Conservation (phyloP, 2,797 vertebrate species). For the Clarias laeviceps region DNA sequence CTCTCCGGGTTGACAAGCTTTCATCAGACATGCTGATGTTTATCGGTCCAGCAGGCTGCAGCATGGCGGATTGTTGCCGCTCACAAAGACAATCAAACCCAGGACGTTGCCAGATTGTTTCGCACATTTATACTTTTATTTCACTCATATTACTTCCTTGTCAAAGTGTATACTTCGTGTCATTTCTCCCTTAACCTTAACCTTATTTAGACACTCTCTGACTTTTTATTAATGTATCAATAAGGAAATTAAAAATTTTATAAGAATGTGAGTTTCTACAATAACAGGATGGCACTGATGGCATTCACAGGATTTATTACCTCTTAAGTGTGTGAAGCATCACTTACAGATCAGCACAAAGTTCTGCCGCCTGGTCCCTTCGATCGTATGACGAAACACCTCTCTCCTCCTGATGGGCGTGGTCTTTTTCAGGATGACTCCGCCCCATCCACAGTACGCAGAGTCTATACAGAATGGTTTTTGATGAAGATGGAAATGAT, state of each 20-base stretch:
- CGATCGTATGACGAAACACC: background rate
- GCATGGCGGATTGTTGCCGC: slow-evolving; percentile 43
- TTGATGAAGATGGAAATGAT: background rate
- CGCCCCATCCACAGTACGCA: background rate
- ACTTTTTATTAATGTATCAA: background rate
- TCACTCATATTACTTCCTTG: background rate
- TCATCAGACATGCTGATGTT: slow-evolving; percentile 48
- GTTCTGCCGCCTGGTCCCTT: background rate
- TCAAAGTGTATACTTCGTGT: background rate
- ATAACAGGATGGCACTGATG: no score
- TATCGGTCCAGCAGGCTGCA: slow-evolving; percentile 47
- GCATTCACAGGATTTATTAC: no score
- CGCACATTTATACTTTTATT: background rate
- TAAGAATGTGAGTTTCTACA: no score
- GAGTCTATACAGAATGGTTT: background rate
- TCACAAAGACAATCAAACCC: slow-evolving; percentile 6
- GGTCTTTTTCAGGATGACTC: background rate
- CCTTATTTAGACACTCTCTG: background rate
- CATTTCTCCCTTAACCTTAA: background rate
- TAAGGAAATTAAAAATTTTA: background rate
- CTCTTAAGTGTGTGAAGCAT: background rate
- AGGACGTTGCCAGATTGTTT: background rate
- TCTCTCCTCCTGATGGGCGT: background rate
- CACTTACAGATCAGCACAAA: background rate
- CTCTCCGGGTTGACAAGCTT: slow-evolving; percentile 48